phyloP scores from a whole-genome alignment of 2,113 vertebrate genomes.

The Tachycineta bicolor region DNA sequence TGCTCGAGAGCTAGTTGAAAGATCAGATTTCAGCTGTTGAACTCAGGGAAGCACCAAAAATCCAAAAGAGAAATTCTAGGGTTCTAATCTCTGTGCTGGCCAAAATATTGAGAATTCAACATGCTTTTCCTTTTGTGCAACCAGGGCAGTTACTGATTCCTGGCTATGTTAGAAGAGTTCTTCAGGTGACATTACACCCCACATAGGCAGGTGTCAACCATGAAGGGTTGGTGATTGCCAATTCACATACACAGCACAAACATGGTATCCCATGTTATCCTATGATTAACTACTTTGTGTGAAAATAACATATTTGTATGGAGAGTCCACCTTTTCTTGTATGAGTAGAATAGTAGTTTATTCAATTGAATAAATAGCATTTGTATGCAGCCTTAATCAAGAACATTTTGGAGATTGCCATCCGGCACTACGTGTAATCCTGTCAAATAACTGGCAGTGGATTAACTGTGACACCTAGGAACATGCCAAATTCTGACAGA shows the following conservation, averaged over 20 bases:
- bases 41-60: background rate
- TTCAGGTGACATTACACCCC: background rate
- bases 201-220: background rate
- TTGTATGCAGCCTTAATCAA: slow-evolving; percentile 66
- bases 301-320: background rate
- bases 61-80: background rate
- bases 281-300: background rate
- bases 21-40: background rate
- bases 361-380: slow-evolving; percentile 55
- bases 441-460: slow-evolving; percentile 71
- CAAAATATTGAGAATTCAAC: background rate
- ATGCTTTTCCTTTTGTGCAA: background rate
- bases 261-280: background rate
- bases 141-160: background rate
- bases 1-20: background rate
- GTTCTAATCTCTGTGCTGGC: background rate
- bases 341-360: slow-evolving; percentile 16
- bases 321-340: background rate
- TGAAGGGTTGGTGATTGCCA: background rate
- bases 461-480: slow-evolving; percentile 72
- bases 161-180: background rate
- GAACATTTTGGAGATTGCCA: slow-evolving; percentile 57
- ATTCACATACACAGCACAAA: background rate
- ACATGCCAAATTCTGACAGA: slow-evolving; percentile 68
- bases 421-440: slow-evolving; percentile 41